Evolutionary conservation across 64 coral and sea anemone genomes (phyloP), one percentile per base, ranked within the genome.

Genomic region (Actinia equina): DNA sequence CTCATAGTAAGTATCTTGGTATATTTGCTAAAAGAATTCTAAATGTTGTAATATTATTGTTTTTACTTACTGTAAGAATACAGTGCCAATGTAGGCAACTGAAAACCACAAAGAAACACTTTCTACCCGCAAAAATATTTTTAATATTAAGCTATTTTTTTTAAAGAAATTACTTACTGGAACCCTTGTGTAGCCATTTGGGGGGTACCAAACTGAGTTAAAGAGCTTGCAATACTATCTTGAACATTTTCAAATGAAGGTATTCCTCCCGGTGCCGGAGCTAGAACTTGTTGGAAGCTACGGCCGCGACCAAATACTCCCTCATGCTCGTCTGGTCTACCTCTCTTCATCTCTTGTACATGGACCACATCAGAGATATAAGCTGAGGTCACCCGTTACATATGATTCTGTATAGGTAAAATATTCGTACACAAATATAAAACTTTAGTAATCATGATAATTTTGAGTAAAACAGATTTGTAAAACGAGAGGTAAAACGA

Each of bases 271-370:
- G 89, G 89, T 53, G 89, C 89, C 18, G 89, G 89, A 25, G 89
- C 89, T 79, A 91, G 84, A 61, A 91, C 89, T 13, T 83, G 89
- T 30, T 84, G 89, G 71, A 80, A 91, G 27, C 69, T 37, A 14
- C 26, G 69, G 85, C 89, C 77, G 56, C 89, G 71, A 63, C 89
- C 84, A 86, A 85, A 91, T 16, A 86, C 89, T 59, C 89, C 52
- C 67, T 91, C 89, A 58, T 91, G 89, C 46, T 91, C 89, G 65
- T 91, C 89, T 85, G 89, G 89, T 85, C 89, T 83, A 43, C 74
- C 89, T 64, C 89, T 91, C 89, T 91, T 91, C 89, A 91, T 91
- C 12, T 77, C 89, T 91, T 86, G 89, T 71, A 86, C 23, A 70
- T 65, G 41, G 62, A 56, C 89, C 83, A 85, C 89, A 91, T 91